Base-by-base conservation (phyloP, 2,113 vertebrate species). In the Thymallus thymallus region DNA sequence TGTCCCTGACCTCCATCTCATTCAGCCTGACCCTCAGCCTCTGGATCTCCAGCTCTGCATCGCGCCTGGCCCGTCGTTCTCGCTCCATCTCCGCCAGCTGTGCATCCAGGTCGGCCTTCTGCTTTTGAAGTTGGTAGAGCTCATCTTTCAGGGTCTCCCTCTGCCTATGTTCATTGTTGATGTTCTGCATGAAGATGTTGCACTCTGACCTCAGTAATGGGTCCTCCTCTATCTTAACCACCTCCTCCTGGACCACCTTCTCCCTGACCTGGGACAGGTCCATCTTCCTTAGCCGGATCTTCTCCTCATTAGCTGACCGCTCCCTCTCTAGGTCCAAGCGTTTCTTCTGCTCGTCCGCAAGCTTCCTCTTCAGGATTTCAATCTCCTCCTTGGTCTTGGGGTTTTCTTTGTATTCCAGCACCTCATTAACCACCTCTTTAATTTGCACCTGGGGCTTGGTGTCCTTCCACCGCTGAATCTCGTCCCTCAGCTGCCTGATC, bases 381-480 rank as follows among this genome's bases (percentile, higher is more conserved):
- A 98, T 94, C 79, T 99, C 98, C 62, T 98, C 93, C 80, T 91
- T 96, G 3, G 96, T 99, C 75, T 96, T 95, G 55, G 96, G 96
- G 77, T 99, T 96, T 85, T 99, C 97, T 75, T 92, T 94, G 85
- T 96, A 97, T 86, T 98, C 95, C 69, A 96, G 30, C 56, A 98
- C 92, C 89, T 99, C 97, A 76, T 98, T 97, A 29, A 99, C 91
- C 1, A 99, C 93, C 87, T 99, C 98, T 81, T 95, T 97, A 1
- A 88, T 95, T 76, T 98, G 96, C 29, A 98, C 94, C 87, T 97
- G 96, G 3, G 95, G 96, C 80, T 97, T 96, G 67, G 95, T 93
- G 6, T 96, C 94, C 84, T 94, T 97, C 94, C 96, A 94, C 80
- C 92, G 88, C 86, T 95, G 93, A 81, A 98, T 98, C 80, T 99